phyloP scores from a whole-genome alignment of 2,113 vertebrate genomes.

The Odocoileus hemionus region DNA sequence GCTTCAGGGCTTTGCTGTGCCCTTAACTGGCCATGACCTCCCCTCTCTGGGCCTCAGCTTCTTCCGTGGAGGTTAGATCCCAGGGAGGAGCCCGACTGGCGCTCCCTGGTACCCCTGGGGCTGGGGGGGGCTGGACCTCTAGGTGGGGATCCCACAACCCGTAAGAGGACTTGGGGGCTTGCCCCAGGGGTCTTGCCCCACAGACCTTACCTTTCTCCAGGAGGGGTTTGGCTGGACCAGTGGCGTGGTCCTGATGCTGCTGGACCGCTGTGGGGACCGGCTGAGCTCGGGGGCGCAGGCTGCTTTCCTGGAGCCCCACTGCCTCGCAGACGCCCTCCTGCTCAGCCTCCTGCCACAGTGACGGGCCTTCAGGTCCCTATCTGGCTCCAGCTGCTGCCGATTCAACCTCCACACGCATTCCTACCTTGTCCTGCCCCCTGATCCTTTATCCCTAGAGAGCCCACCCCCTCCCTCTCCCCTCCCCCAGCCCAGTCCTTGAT shows the following conservation, averaged over 20 bases:
- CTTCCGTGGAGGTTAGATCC: background rate
- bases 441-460: too few relatives aligned
- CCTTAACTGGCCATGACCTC: background rate
- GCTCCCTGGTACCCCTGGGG: background rate
- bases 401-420: background rate
- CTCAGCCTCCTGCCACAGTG: background rate
- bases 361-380: background rate
- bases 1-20: background rate
- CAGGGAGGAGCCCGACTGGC: background rate
- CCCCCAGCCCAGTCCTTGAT: background rate
- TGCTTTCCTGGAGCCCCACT: background rate
- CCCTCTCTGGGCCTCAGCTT: background rate
- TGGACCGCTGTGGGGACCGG: conserved; percentile 79
- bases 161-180: background rate
- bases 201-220: conserved; percentile 60
- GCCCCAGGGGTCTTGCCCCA: background rate
- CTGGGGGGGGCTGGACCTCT: too few relatives aligned
- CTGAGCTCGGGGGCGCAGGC: conserved; percentile 27
- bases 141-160: background rate
- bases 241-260: conserved; percentile 82
- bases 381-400: background rate
- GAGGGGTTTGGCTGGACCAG: conserved; percentile 90
- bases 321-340: background rate
- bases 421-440: too few relatives aligned
- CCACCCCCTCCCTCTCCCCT: too few relatives aligned